Base-by-base conservation (phyloP, 2,113 vertebrate species). In the Clarias magur region DNA sequence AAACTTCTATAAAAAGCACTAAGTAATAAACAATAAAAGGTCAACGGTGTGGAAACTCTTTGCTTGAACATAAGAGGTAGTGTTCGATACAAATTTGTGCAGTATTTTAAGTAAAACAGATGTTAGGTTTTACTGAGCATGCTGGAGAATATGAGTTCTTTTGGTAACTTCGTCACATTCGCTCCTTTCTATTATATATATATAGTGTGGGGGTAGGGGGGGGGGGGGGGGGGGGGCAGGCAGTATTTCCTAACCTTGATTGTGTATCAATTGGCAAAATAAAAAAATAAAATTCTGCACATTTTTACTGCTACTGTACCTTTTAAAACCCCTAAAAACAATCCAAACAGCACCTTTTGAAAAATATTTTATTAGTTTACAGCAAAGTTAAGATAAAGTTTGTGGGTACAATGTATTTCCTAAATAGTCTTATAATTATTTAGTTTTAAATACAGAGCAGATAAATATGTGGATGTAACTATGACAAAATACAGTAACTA, bases 351-450 rank as follows among this genome's bases (percentile, higher is more conserved):
- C 38, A 30, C 23, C 53, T 68, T 79, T 78, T 78, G 63, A 63
- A 85, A 76, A 85, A 78, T 63, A 42, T 56, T 85, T 85, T 76
- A 85, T 78, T 85, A 5, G 59, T 85, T 75, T 70, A 76, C 56
- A 85, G 56, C 27, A 59, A 12, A 85, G 34, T 60, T 13, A 38
- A 48, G 62, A 17, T 16, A 27, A 8, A 60, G 23, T 56, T 57
- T 57, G 3, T 54, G 60, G 21, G 6, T 86, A 60, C 17, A 48
- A 17, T 0, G 12, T 68, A 2, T 53, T 83, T 27, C 19, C 13
- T 68, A 63, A 10, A 19, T 3, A 60, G 21, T 60, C 53, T 16
- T 23, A 4, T n/a, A n/a, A 38, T 34, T 48, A 60, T 73, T 82
- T 27, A 38, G 25, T 8, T 80, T 85, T 70, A 68, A 80, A 70